A percentile compares a stretch with the other conserved stretches of the same genome.
These are phyloP conservation scores for Nipponacmea schrenckii DNA, from an alignment of 2,888 invertebrate genomes.

Conservation along the genomic window DNA sequence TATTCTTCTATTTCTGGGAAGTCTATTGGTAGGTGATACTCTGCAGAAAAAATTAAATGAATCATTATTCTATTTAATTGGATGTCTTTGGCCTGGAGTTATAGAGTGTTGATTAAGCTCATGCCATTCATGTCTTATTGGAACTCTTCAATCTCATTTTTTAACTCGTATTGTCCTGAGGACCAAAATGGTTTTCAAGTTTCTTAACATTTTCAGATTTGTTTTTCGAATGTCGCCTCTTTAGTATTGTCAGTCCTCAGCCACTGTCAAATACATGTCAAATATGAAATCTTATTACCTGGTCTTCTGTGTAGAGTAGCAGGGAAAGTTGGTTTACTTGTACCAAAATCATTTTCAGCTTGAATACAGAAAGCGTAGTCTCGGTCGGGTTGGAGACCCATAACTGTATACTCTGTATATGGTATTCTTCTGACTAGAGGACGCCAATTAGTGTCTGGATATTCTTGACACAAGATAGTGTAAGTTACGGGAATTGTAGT, in stretches of 20 bases:
- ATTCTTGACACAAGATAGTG: slow-evolving; percentile 50
- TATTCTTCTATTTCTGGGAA: slow-evolving; percentile 56
- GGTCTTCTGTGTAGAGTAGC: slow-evolving; percentile 44
- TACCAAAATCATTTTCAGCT: slow-evolving; percentile 95
- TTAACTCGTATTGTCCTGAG: no score
- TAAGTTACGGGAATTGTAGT: slow-evolving; percentile 47
- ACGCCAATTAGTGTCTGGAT: slow-evolving; percentile 49
- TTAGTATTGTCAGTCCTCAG: no score
- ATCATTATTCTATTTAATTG: neutral
- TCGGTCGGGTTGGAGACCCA: slow-evolving; percentile 72
- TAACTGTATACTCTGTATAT: slow-evolving; percentile 51
- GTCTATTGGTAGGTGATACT: slow-evolving; percentile 48
- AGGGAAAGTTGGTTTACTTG: slow-evolving; percentile 91
- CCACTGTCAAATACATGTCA: no score
- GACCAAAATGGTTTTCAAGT: no score
- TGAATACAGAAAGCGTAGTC: slow-evolving; percentile 95
- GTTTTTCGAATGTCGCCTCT: no score
- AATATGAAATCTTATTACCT: slow-evolving; percentile 28
- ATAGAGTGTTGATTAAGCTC: no score
- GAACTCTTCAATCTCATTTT: no score
- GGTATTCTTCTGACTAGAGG: slow-evolving; percentile 51
- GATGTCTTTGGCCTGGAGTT: no score
- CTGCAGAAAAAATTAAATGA: slow-evolving; percentile 32
- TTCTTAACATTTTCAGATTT: no score
- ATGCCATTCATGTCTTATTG: no score